Percentiles rank a stretch among this genome's conserved stretches.
Evolutionary conservation across 2,888 invertebrate species (phyloP).

Genomic region (Lasioglossum zephyrum): DNA sequence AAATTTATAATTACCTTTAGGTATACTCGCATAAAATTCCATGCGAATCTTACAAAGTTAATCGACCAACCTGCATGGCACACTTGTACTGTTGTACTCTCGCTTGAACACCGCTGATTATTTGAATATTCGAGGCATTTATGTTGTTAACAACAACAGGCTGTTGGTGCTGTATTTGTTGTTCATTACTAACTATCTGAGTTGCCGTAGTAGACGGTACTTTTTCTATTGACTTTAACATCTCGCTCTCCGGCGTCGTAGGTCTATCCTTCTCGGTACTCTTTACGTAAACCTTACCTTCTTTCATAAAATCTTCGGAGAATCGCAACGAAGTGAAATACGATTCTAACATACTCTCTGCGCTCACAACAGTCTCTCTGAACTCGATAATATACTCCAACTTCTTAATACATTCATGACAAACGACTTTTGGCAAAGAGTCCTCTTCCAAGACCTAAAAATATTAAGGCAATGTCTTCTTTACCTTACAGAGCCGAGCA

Average conservation of each 20-base stretch:
- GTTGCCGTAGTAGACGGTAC: slow-evolving; percentile 57
- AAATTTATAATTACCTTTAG: slow-evolving; percentile 24
- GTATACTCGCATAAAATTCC: not conserved
- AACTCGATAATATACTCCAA: slow-evolving; percentile 88
- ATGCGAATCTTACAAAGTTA: not conserved
- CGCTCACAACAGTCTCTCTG: slow-evolving; percentile 87
- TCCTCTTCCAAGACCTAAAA: slow-evolving; percentile 88
- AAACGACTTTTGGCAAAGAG: slow-evolving; percentile 89
- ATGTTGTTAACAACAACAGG: slow-evolving; percentile 82
- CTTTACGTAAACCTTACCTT: slow-evolving; percentile 86
- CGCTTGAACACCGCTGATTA: slow-evolving; percentile 83
- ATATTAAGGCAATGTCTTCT: slow-evolving; percentile 28
- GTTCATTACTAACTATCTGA: slow-evolving; percentile 71
- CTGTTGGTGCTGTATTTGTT: slow-evolving; percentile 76
- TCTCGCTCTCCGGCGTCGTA: slow-evolving; percentile 75
- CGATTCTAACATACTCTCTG: slow-evolving; percentile 88
- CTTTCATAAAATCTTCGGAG: slow-evolving; percentile 87
- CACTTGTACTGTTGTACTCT: slow-evolving; percentile 84
- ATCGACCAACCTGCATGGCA: slow-evolving; percentile 83
- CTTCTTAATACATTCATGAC: slow-evolving; percentile 87
- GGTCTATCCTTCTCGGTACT: slow-evolving; percentile 79
- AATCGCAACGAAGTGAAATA: slow-evolving; percentile 87
- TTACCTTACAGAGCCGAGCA: not conserved
- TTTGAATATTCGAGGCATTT: slow-evolving; percentile 84
- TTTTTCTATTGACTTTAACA: slow-evolving; percentile 75